phyloP scores from a whole-genome alignment of 2,888 invertebrate species.

The Lissonota sp. region DNA sequence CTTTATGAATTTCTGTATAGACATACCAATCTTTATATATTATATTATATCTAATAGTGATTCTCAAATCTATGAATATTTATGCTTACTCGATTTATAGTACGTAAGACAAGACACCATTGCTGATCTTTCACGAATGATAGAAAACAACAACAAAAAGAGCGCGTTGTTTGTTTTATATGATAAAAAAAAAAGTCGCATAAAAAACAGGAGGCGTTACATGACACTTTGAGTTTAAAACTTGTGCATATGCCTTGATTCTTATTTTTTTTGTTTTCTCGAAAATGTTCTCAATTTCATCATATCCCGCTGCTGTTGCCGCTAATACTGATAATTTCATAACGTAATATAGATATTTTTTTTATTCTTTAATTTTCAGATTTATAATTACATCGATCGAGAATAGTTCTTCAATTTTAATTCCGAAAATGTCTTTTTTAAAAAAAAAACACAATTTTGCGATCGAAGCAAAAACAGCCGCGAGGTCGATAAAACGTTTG shows the following conservation, averaged over 20 bases:
- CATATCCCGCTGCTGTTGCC: constrained; percentile 3
- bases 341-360: constrained; percentile 6
- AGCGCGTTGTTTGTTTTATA: constrained; percentile 65
- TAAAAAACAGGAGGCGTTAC: constrained; percentile 22
- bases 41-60: constrained; percentile 48
- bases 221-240: constrained; percentile 34
- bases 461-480: constrained; percentile 5
- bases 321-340: constrained; percentile 24
- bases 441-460: constrained; percentile 5
- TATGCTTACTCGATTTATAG: constrained; percentile 73
- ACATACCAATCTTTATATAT: background rate
- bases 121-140: constrained; percentile 58
- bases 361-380: constrained; percentile 10
- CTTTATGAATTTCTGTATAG: constrained; percentile 47
- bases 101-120: constrained; percentile 72
- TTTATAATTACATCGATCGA: constrained; percentile 4
- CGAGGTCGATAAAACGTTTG: constrained; percentile 21
- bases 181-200: constrained; percentile 45
- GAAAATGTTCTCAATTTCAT: constrained; percentile 34
- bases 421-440: constrained; percentile 6
- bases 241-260: constrained; percentile 20
- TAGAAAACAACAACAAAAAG: constrained; percentile 5
- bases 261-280: constrained; percentile 24
- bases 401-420: constrained; percentile 34
- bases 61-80: constrained; percentile 67